Base-by-base conservation (phyloP, 2,797 vertebrate genomes). In the Babyrousa celebensis region DNA sequence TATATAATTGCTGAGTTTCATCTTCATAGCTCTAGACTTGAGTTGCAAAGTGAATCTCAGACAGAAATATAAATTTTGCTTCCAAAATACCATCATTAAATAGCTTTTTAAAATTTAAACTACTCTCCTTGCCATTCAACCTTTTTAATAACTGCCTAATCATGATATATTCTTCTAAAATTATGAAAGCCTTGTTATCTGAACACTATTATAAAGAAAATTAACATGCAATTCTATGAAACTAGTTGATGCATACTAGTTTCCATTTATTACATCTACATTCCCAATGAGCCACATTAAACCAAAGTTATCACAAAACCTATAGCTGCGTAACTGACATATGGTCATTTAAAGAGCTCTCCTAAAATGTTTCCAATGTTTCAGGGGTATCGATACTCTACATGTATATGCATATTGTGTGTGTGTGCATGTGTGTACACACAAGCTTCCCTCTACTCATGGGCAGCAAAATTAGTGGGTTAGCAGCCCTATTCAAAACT, bases 151-250 rank as follows among this genome's bases (percentile, higher is more conserved):
- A 93, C 56, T 85, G 70, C 27, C 74, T 90, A 82, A 70, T 82
- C 77, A 82, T 74, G 56, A 82, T 12, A 90, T 67, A 85, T 60
- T 84, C 77, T 91, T 93, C 74, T 75, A 92, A 75, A 23, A 79
- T 84, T 91, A 85, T 75, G 18, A 90, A 95, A 95, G 58, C 27
- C n/a, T 91, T 94, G n/a, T 77, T 95, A 96, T 68, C 36, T 85
- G 36, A 94, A 95, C 5, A 87, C 43, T 27, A 27, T 67, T 70
- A 63, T 60, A 85, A 92, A 78, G 82, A 96, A 91, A 93, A 54
- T 88, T 79, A 87, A 84, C 16, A 91, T 23, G 32, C 12, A 68
- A 70, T 78, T 90, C 89, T 89, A 63, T 43, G 54, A 36, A 36
- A 36, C 36, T 36, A 36, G 36, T 67, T 93, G 84, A 80, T 74